Evolutionary conservation across 2,113 vertebrate genomes (phyloP).

Genomic region (Cyprichromis sp.): DNA sequence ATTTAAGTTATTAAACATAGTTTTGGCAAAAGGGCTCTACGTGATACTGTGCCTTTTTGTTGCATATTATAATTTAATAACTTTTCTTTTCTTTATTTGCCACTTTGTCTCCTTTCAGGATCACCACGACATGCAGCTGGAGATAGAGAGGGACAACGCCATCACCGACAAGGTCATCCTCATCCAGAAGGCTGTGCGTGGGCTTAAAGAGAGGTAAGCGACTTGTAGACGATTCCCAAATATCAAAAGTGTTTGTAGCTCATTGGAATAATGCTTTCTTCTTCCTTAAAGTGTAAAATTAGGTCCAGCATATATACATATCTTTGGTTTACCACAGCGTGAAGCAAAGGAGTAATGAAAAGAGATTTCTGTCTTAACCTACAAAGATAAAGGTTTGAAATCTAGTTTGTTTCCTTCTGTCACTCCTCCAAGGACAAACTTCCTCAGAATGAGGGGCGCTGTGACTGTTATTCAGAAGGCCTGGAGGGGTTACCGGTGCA

Average conservation of each 20-base stretch:
- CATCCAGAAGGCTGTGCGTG: conserved; percentile 94
- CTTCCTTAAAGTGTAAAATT: neutral
- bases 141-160: conserved; percentile 92
- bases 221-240: neutral
- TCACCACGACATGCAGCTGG: conserved; percentile 95
- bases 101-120: conserved; percentile 71
- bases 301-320: neutral
- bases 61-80: neutral
- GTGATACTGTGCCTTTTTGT: neutral
- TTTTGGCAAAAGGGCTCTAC: neutral
- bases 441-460: conserved; percentile 81
- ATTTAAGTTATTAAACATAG: neutral
- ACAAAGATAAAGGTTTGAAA: neutral
- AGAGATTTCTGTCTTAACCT: neutral
- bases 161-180: conserved; percentile 96
- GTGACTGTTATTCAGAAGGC: conserved; percentile 85
- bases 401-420: neutral
- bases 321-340: neutral
- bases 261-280: neutral
- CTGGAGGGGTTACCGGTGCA: conserved; percentile 88
- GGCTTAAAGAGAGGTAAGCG: conserved; percentile 84
- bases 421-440: conserved; percentile 76
- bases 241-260: neutral
- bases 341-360: neutral
- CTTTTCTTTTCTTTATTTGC: fast-evolving